phyloP scores from a whole-genome alignment of 2,888 invertebrate genomes.

The Helleia helle region DNA sequence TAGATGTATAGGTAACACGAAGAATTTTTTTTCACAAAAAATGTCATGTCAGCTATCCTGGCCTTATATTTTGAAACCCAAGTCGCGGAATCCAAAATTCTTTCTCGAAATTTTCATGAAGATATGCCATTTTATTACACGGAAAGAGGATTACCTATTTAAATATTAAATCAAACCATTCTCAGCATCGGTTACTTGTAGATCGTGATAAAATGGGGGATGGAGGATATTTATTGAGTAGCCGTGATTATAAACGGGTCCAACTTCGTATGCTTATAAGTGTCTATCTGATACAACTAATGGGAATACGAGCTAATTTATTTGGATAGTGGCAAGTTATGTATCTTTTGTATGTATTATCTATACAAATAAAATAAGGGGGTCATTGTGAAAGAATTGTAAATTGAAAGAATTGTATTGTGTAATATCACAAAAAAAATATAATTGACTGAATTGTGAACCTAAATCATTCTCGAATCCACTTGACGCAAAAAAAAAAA shows the following conservation, averaged over 20 bases:
- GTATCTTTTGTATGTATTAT: too few relatives aligned
- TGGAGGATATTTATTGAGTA: slow-evolving; percentile 1
- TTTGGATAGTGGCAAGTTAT: background rate
- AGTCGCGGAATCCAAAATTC: background rate
- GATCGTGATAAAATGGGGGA: slow-evolving; percentile 7
- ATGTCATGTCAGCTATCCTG: background rate
- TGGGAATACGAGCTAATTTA: slow-evolving; percentile 4
- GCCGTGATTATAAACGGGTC: background rate
- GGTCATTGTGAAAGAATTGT: too few relatives aligned
- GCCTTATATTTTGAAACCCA: background rate
- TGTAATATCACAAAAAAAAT: too few relatives aligned
- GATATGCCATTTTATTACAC: background rate
- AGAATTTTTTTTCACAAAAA: too few relatives aligned
- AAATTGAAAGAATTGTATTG: too few relatives aligned
- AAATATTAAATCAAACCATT: slow-evolving; percentile 8
- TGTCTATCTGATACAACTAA: slow-evolving; percentile 4
- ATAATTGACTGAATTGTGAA: too few relatives aligned
- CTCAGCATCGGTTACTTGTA: slow-evolving; percentile 2
- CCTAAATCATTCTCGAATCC: too few relatives aligned
- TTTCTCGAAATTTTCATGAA: background rate
- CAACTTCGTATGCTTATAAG: slow-evolving; percentile 8
- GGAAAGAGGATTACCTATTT: background rate
- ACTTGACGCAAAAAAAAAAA: too few relatives aligned
- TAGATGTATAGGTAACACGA: too few relatives aligned
- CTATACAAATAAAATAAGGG: too few relatives aligned